Conservation (phyloP, 92 coral and sea anemone genomes). For the Zoanthus solanderi region DNA sequence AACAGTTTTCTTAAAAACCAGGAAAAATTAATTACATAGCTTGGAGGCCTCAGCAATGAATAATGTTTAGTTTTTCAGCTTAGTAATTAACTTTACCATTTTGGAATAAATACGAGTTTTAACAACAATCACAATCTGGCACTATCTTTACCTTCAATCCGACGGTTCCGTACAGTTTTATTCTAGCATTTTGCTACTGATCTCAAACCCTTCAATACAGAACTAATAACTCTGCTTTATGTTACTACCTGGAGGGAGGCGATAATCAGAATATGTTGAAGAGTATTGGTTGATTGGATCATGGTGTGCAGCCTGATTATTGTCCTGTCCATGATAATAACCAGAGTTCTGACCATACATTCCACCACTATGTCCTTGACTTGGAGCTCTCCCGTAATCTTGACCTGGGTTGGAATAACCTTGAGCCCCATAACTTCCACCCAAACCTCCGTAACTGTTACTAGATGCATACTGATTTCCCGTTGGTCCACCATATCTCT, state of each 20-base stretch:
- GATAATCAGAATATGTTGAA: background rate
- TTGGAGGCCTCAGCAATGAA: no score
- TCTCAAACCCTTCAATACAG: no score
- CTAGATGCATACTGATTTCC: constrained; percentile 5
- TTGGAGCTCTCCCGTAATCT: background rate
- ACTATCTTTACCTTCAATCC: no score
- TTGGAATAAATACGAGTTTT: no score
- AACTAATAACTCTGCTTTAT: background rate
- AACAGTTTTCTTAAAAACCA: no score
- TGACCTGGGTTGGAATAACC: constrained; percentile 8
- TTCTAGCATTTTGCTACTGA: no score
- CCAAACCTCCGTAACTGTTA: constrained; percentile 24
- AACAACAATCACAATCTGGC: no score
- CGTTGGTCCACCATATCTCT: constrained; percentile 5
- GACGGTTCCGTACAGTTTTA: no score
- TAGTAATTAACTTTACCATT: no score
- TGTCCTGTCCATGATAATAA: constrained; percentile 1
- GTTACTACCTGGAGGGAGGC: background rate
- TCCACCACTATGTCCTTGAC: constrained; percentile 29
- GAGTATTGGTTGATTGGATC: background rate
- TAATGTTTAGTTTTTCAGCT: no score
- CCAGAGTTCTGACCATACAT: constrained; percentile 7
- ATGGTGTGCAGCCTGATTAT: background rate
- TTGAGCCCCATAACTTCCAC: constrained; percentile 39
- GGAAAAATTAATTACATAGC: no score